Evolutionary conservation across 2,797 vertebrate genomes (phyloP), one percentile per base, ranked within the genome.

Genomic region (Cephalopachus bancanus): DNA sequence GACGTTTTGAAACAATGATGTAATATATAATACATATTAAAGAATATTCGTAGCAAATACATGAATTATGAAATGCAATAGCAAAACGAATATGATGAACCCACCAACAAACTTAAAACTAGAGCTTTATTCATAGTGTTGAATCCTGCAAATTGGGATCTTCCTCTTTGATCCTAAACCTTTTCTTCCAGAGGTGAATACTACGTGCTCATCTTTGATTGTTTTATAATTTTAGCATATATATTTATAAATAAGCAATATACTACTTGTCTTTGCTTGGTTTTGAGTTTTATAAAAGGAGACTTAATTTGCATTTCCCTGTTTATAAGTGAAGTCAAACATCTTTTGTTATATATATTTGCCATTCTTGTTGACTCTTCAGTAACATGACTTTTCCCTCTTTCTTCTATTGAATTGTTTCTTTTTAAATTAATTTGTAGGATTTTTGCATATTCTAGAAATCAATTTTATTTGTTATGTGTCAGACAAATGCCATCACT

Each of bases 401-500:
- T 76, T 86, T 69, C 76, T 96, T 89, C 37, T 67, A 15, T 67
- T 83, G 57, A 11, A 5, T 60, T 37, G 11, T 19, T 7, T 80
- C 49, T 76, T 76, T 87, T 78, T 44, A 33, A 37, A 64, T 51
- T 79, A 60, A 89, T 75, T 76, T 80, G n/a, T 12, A 72, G 51
- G 17, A 84, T 4, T 64, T 94, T 75, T 37, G 49, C 62, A 26
- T 26, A 44, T 53, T 33, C 51, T 72, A 88, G 76, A 84, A 89
- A 75, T 93, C 86, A 94, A 53, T 81, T 64, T n/a, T 92, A 72
- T 26, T 88, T 92, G 57, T 72, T 84, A 75, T 76, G 55, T 78
- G 20, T 78, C 89, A 94, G 19, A 33, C 20, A 91, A 95, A 95
- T 76, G 14, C 37, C 5, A 95, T 67, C 14, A 64, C 55, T 49